Evolutionary conservation across 2,113 vertebrate genomes (phyloP), one percentile per base, ranked within the genome.

Genomic region (Ochotona curzoniae): DNA sequence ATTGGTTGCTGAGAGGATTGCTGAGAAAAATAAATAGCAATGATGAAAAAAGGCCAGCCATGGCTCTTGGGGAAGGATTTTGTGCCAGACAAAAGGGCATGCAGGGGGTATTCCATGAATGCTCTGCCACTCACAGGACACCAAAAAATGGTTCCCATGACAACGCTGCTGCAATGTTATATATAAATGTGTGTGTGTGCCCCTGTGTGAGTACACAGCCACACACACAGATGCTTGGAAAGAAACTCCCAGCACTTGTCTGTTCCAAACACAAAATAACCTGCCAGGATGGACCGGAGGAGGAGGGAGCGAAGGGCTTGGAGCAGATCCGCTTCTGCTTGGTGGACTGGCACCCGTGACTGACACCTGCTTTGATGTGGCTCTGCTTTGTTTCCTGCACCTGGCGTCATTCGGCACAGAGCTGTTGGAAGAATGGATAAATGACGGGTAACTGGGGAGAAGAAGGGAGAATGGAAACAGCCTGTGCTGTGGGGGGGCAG

Each of bases 91-190:
- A 93, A 80, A 96, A 94, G 96, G 93, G 64, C 91, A 64, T 5
- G 78, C 93, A 71, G 93, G 89, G 93, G 95, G 91, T 87, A 51
- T 83, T 89, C 61, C 92, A 91, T 61, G 26, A 94, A 94, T 88
- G 91, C 93, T 87, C 67, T 64, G 28, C 61, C 17, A 64, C 93
- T 80, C 74, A 2, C 87, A 66, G 87, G 81, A 96, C 76, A 95
- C 97, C 87, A 89, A 93, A 95, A 95, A 60, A 17, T 7, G 54
- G 97, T 97, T 97, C 54, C 96, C 93, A 97, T 97, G 96, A 88
- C 97, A 95, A 97, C 96, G 0, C 51, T 9, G 57, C 94, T 85
- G 76, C 95, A 91, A 91, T 51, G 96, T 96, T 97, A 94, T 95
- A 96, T 97, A 97, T 97, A 96, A 95, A 96, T 63, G 85, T 94